phyloP scores from a whole-genome alignment of 2,113 vertebrate species.

The Typhlomys cinereus region DNA sequence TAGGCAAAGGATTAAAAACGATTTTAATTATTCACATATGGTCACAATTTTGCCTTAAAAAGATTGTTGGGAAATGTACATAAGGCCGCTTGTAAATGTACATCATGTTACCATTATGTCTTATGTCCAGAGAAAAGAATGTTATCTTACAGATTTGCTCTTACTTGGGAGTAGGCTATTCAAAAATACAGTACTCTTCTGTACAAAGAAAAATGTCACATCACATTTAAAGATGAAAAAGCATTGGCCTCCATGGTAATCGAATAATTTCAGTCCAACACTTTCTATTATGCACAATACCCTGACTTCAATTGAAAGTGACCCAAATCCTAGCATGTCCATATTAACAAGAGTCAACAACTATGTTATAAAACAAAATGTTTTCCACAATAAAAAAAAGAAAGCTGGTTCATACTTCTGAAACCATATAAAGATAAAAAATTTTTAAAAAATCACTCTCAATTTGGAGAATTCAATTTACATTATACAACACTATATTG shows the following conservation, averaged over 20 bases:
- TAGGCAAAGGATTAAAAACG: constrained; percentile 99
- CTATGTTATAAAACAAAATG: constrained; percentile 95
- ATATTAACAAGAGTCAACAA: constrained; percentile 93
- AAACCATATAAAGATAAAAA: constrained; percentile 95
- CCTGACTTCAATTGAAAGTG: constrained; percentile 89
- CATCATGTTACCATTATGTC: constrained; percentile 99
- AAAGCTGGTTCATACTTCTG: constrained; percentile 92
- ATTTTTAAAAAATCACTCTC: constrained; percentile 94
- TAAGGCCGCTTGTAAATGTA: constrained; percentile 99
- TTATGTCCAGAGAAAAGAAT: constrained; percentile 98
- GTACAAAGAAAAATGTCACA: constrained; percentile 96
- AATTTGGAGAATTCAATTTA: constrained; percentile 96
- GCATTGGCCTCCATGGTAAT: constrained; percentile 90
- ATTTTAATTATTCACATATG: constrained; percentile 99
- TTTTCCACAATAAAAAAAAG: constrained; percentile 94
- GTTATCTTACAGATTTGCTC: constrained; percentile 99
- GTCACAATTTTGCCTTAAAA: constrained; percentile 99
- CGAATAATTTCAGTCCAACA: constrained; percentile 89
- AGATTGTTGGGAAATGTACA: constrained; percentile 99
- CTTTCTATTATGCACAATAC: constrained; percentile 88
- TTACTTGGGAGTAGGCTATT: constrained; percentile 95
- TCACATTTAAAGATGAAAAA: constrained; percentile 93
- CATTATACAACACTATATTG: constrained; percentile 99
- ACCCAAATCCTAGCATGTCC: constrained; percentile 87
- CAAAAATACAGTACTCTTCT: constrained; percentile 99